Base-by-base conservation (phyloP, 2,797 vertebrate species). In the Lepilemur ruficaudatus region DNA sequence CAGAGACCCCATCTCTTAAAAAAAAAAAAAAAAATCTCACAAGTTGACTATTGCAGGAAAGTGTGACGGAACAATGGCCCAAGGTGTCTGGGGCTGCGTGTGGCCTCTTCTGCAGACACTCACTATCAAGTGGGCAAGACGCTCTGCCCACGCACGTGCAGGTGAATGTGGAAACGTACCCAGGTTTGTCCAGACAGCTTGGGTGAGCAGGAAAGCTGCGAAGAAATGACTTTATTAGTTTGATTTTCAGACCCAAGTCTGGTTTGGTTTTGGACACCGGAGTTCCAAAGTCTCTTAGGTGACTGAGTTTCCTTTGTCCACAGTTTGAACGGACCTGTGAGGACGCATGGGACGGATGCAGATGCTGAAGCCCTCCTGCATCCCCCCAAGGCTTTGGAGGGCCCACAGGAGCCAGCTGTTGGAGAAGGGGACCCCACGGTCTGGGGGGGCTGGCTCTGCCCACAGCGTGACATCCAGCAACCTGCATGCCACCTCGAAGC, bases 321-420 rank as follows among this genome's bases (percentile, higher is more conserved):
- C 10, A 17, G 46, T 32, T 4, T n/a, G 83, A 4, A 30, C 28
- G 25, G 7, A 22, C 75, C 28, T 35, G 35, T 65, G 43, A n/a
- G 41, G 63, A 25, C 55, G 65, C 1, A n/a, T 4, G 17, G 25
- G 85, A 28, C 7, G 23, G n/a, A 2, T 4, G 2, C 17, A 23
- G 23, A 55, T 4, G 46, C 23, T 12, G 30, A 28, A 11, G 79
- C 11, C 59, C 50, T 69, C 67, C 14, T 5, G 25, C 2, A 20
- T 84, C 48, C 43, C 67, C 69, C 32, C 28, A 28, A n/a, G 78
- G 52, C 28, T 38, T 12, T 0, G 14, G 28, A 43, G 57, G n/a
- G 22, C 70, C 10, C 96, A 89, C 38, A 78, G 83, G 78, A 87
- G 93, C 76, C 88, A 67, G 67, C 93, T 1, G 92, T 83, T 52